Conservation (phyloP, 2,113 vertebrate species). For the Myiozetetes cayanensis region DNA sequence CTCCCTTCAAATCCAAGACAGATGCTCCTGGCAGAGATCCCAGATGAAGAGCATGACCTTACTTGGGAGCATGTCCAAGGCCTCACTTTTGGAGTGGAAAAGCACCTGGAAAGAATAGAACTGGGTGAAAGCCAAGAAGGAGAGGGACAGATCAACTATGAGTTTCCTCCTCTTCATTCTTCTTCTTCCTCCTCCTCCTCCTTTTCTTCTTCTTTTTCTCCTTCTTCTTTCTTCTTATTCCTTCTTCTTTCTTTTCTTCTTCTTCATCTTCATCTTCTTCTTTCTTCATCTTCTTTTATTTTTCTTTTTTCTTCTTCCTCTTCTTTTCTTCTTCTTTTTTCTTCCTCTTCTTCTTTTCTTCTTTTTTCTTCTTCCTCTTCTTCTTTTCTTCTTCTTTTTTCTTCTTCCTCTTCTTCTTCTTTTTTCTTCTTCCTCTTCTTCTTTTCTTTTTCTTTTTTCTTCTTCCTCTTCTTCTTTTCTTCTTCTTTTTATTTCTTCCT, state of each 20-base stretch:
- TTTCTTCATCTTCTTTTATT: neutral
- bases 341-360: too few species aligned
- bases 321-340: neutral
- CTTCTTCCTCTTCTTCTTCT: neutral
- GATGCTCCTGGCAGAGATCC: neutral
- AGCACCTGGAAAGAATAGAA: neutral
- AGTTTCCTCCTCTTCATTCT: neutral
- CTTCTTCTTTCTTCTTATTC: neutral
- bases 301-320: neutral
- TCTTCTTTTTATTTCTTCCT: neutral
- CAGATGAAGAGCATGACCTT: neutral
- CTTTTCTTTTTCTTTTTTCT: neutral
- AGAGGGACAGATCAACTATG: neutral
- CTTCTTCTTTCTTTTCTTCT: neutral
- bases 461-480: neutral
- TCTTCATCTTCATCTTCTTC: too few species aligned
- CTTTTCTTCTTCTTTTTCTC: neutral
- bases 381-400: neutral
- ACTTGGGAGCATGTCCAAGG: neutral
- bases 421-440: too few species aligned
- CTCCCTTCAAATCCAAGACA: neutral
- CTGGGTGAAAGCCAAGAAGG: neutral
- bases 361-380: neutral
- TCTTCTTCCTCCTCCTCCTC: neutral
- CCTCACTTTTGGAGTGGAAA: neutral